Base-by-base conservation (phyloP, 2,113 vertebrate genomes). In the Vulpes vulpes region DNA sequence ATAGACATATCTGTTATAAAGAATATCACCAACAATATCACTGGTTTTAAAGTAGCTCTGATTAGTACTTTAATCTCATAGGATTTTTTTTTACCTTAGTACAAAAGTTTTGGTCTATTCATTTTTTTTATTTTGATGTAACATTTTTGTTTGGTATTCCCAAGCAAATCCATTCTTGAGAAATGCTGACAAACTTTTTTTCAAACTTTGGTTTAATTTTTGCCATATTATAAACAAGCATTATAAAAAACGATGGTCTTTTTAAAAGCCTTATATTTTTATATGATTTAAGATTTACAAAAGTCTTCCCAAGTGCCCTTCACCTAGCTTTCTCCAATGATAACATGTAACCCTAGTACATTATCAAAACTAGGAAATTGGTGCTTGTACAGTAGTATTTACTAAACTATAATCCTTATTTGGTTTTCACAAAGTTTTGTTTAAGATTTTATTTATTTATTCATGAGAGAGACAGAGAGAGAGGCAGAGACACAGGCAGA, bases 171-270 rank as follows among this genome's bases (percentile, higher is more conserved):
- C 57, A 35, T 83, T 91, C 80, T 49, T 57, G 11, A 35, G 25
- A 23, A 89, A 59, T 78, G 3, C 89, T 89, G 51, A 57, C 79
- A 88, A 71, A 57, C 15, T 81, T 86, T 76, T 73, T 51, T 76
- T 43, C 43, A 43, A 43, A 43, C 43, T 43, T 43, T 94, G 32
- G 4, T 55, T 97, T 97, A 35, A 53, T 91, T 96, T 96, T 91
- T 95, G 15, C 19, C 22, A 15, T 95, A 49, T 59, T 94, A 9
- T 93, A 12, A 95, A 90, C 38, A 92, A 87, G 1, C n/a, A 78
- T 95, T 93, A 94, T 51, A 8, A 57, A 93, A 94, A 92, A 87
- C 7, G 4, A 79, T 32, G 19, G n/a, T 15, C 22, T 80, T 94
- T 57, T 25, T 3, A 82, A 79, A 80, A 19, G 14, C 22, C 25